These are phyloP conservation scores for Julus scandinavius DNA, from an alignment of 2,888 invertebrate species.

Conservation along the genomic window DNA sequence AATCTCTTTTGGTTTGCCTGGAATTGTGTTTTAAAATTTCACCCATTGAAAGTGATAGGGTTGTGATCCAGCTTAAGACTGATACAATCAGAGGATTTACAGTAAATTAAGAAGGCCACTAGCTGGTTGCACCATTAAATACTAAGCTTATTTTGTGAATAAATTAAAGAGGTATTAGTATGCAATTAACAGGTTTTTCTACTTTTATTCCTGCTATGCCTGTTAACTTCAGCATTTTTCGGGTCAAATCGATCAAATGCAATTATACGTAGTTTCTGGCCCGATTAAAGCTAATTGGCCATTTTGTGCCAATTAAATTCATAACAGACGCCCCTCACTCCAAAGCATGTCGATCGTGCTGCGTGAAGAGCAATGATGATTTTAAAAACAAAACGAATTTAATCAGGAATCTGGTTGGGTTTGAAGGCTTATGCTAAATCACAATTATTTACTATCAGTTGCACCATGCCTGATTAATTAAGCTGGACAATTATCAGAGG, in stretches of 20 bases:
- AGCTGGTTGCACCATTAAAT: not conserved
- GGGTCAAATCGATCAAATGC: slow-evolving; percentile 6
- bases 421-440: not conserved
- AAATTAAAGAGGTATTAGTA: not conserved
- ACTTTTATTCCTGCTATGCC: not conserved
- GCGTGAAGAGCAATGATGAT: not conserved
- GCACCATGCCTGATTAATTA: not conserved
- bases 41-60: too few relatives aligned
- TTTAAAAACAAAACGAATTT: not conserved
- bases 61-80: too few relatives aligned
- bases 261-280: not conserved
- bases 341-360: not conserved
- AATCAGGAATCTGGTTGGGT: not conserved
- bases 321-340: not conserved
- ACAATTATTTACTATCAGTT: not conserved
- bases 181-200: not conserved
- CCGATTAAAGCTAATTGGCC: not conserved
- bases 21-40: too few relatives aligned
- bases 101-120: not conserved
- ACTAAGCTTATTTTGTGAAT: not conserved
- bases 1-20: too few relatives aligned
- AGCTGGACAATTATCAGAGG: not conserved
- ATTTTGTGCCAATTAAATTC: slow-evolving; percentile 9
- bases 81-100: not conserved
- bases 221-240: not conserved